Evolutionary conservation across 2,113 vertebrate genomes (phyloP).

Genomic region (Cephalopterus ornatus): DNA sequence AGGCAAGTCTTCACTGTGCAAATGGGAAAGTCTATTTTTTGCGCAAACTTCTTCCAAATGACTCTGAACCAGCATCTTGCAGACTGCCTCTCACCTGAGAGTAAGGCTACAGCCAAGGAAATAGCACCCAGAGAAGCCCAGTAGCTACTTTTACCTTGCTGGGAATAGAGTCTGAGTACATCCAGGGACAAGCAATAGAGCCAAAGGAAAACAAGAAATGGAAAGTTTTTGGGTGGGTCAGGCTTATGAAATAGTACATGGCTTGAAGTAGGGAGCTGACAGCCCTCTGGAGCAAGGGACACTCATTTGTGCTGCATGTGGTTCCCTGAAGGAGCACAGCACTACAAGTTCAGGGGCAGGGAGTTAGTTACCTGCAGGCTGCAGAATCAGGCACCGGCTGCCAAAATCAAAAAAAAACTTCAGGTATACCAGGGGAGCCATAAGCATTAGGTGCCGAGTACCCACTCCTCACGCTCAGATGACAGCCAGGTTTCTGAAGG

Average conservation of each 20-base stretch:
- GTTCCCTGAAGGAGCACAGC: neutral
- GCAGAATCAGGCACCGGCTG: neutral
- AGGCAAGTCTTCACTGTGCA: neutral
- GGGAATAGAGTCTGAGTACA: neutral
- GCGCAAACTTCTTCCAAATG: neutral
- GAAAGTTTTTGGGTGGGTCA: neutral
- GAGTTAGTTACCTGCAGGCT: neutral
- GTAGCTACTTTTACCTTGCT: neutral
- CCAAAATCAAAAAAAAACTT: fast-evolving
- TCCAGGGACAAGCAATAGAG: neutral
- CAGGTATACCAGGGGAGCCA: neutral
- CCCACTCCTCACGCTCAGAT: neutral
- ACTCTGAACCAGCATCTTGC: neutral
- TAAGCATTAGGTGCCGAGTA: neutral
- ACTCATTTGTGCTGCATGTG: fast-evolving
- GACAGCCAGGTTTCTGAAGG: neutral
- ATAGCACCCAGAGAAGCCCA: neutral
- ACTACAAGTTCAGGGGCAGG: neutral
- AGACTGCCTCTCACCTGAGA: neutral
- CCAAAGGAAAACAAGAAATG: neutral
- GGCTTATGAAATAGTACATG: neutral
- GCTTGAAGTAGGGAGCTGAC: neutral
- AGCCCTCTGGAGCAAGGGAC: neutral
- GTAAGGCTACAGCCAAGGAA: neutral
- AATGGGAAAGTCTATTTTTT: neutral